Evolutionary conservation across 1,140 invertebrate genomes (phyloP), one percentile per base, ranked within the genome.

Genomic region (Aphelinus atriplicis): DNA sequence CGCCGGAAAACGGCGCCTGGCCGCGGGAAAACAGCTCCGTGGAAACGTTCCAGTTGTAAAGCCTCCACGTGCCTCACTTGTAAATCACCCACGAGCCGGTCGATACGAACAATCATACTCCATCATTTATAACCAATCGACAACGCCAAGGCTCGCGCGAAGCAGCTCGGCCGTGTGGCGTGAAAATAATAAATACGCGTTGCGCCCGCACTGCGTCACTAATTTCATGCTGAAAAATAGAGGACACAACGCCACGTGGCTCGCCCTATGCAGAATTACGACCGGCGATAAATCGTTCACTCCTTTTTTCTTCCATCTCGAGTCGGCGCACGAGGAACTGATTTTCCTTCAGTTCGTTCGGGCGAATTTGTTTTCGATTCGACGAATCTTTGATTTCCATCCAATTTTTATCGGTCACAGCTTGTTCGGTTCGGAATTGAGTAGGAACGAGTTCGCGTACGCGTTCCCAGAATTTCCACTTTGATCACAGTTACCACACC

Each of bases 41-140:
- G 42, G 51, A 65, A 65, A 53, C 48, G 63, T 65, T 65, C n/a
- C 48, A 26, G 6, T 48, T 1, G 43, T 65, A 65, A 66, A 66
- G 56, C 64, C 64, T 66, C 43, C 7, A 7, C 7, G 50, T 53
- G 3, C 51, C 2, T 10, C 10, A 55, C 1, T 10, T 46, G 46
- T 56, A 66, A 45, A 55, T 4, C 10, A 1, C n/a, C 2, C 42
- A 3, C 51, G 47, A 3, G 9, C 4, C 7, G 64, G 46, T 66
- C 47, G 42, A 45, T 55, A 56, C 1, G 7, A 57, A 57, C 56
- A 57, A 57, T 57, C 10, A 10, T 57, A n/a, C 56, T 57, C 10
- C 56, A 57, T 57, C 56, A 57, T 57, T 57, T 57, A 57, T 60
- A 60, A 6, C 45, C 61, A 65, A 7, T 6, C 4, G 1, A 42